These are phyloP conservation scores for Lepidonotus clava DNA, from an alignment of 2,888 invertebrate species.

Conservation along the genomic window DNA sequence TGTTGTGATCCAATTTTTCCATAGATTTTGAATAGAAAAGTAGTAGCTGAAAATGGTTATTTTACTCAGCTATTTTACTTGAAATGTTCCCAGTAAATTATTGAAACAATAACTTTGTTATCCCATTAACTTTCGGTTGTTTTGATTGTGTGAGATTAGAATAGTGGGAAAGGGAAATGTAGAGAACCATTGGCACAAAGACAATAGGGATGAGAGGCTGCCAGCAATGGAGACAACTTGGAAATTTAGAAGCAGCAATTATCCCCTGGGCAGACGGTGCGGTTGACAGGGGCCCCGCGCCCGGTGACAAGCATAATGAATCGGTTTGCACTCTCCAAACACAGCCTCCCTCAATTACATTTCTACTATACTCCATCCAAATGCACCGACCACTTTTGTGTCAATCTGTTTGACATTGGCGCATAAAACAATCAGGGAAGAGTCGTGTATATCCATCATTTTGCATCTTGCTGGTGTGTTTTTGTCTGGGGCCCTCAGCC, in stretches of 20 bases:
- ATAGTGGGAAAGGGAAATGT: no score
- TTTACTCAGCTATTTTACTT: no score
- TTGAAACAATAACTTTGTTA: no score
- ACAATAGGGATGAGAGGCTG: constrained; percentile 28
- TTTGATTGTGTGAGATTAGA: no score
- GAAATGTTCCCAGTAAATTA: no score
- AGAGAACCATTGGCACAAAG: no score
- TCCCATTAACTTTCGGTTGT: no score
- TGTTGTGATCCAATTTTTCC: no score
- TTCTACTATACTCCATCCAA: neutral
- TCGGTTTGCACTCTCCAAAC: constrained; percentile 43
- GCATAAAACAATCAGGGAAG: neutral
- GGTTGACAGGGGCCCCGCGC: neutral
- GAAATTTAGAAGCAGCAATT: constrained; percentile 51
- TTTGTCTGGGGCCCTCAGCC: no score
- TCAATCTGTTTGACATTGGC: neutral
- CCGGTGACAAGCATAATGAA: constrained; percentile 45
- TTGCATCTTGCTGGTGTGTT: neutral
- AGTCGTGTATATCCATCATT: neutral
- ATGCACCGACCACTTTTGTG: neutral
- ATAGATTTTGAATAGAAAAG: no score
- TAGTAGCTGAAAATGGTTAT: no score
- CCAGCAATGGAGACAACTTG: constrained; percentile 30
- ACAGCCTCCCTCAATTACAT: neutral
- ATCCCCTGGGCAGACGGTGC: constrained; percentile 14